Evolutionary conservation across 2,888 invertebrate genomes (phyloP).

Genomic region (Limnephilus lunatus): DNA sequence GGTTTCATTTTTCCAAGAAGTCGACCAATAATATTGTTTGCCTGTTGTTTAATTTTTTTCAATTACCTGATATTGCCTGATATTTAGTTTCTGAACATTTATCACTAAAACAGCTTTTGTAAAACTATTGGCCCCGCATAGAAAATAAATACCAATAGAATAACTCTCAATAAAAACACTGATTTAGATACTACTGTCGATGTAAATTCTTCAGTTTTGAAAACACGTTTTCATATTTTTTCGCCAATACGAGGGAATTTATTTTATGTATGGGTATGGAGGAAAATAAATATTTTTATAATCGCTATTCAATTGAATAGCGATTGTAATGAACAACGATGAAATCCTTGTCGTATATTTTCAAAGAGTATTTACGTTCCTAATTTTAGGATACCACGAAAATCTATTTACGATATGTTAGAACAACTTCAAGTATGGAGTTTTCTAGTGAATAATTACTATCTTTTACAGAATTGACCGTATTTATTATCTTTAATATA

Average conservation of each 20-base stretch:
- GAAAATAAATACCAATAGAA: neutral
- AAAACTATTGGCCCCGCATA: neutral
- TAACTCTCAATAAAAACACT: no score
- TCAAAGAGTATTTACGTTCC: neutral
- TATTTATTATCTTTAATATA: no score
- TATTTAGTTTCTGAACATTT: neutral
- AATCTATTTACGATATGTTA: neutral
- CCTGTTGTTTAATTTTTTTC: no score
- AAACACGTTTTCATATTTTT: no score
- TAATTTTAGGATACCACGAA: neutral
- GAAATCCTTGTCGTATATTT: neutral
- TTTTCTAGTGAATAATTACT: neutral
- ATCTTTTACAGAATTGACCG: no score
- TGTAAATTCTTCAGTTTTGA: no score
- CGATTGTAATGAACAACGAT: neutral
- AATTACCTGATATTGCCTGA: no score
- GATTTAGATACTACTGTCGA: no score
- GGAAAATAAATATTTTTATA: neutral
- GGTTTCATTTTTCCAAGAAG: no score
- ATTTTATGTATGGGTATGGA: no score
- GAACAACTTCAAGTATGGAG: neutral
- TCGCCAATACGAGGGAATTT: no score
- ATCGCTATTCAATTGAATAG: neutral
- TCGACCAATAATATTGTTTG: no score
- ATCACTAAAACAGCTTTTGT: neutral